These are phyloP conservation scores for Acridotheres tristis DNA, from an alignment of 2,797 vertebrate species.

Conservation along the genomic window DNA sequence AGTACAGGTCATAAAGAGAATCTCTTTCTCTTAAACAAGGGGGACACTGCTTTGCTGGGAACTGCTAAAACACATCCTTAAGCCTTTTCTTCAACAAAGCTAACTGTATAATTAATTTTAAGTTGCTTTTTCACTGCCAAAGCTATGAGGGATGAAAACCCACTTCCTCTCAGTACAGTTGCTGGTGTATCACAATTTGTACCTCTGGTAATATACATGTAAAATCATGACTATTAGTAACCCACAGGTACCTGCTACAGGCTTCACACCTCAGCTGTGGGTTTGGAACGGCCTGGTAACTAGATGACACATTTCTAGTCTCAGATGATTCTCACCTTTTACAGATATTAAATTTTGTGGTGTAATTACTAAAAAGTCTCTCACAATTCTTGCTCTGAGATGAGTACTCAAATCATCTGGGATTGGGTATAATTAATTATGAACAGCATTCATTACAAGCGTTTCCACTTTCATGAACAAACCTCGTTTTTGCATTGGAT, in stretches of 20 bases:
- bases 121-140: not conserved
- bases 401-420: not conserved
- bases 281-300: not conserved
- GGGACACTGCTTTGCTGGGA: not conserved
- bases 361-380: conserved; percentile 22
- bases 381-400: not conserved
- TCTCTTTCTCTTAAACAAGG: not conserved
- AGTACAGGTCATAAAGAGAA: not conserved
- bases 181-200: not conserved
- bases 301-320: not conserved
- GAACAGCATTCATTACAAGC: not conserved
- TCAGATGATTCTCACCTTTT: not conserved
- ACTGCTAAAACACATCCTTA: not conserved
- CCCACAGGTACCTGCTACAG: not conserved
- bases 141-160: not conserved
- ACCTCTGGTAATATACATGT: not conserved
- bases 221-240: not conserved
- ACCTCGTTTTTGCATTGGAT: not conserved
- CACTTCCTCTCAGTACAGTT: not conserved
- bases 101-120: not conserved
- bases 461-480: not conserved
- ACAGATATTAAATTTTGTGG: not conserved
- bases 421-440: conserved; percentile 29
- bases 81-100: not conserved
- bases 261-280: not conserved